Conservation (phyloP, 35 echinoderm and acorn worm genomes). For the Patiria miniata region DNA sequence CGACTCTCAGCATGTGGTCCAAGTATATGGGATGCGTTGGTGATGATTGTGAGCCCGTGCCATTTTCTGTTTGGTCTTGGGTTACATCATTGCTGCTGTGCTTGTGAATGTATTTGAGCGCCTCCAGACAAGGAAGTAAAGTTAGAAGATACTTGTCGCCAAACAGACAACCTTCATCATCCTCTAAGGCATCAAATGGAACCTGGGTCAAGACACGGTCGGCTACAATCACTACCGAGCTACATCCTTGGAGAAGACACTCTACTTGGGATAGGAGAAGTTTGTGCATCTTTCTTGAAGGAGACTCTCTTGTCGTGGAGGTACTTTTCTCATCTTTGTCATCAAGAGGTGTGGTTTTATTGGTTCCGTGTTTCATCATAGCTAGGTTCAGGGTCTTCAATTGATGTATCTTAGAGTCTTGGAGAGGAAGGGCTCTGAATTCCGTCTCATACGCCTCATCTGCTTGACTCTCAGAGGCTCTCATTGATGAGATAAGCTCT, state of each 20-base stretch:
- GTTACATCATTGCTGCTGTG: neutral
- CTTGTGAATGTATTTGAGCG: neutral
- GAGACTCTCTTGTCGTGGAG: neutral
- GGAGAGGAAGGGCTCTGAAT: slow-evolving; percentile 67
- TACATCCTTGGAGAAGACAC: slow-evolving; percentile 11
- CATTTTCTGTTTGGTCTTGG: neutral
- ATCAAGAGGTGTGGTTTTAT: neutral
- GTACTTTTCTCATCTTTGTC: neutral
- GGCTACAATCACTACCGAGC: slow-evolving; percentile 53
- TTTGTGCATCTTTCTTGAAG: slow-evolving; percentile 50
- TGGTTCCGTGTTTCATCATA: neutral
- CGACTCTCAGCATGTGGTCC: slow-evolving; percentile 77
- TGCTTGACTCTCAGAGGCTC: neutral
- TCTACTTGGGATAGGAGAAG: slow-evolving; percentile 42
- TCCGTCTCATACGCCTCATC: slow-evolving; percentile 54
- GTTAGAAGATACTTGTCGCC: slow-evolving; percentile 34
- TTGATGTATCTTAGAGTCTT: slow-evolving; percentile 48
- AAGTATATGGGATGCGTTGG: slow-evolving; percentile 69
- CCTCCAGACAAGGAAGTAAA: slow-evolving; percentile 8
- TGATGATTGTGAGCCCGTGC: neutral
- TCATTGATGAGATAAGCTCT: slow-evolving; percentile 24
- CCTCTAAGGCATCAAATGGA: slow-evolving; percentile 64
- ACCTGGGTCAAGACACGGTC: slow-evolving; percentile 52
- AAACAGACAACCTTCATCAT: slow-evolving; percentile 37
- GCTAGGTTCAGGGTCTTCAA: slow-evolving; percentile 42